Conservation (phyloP, 2,888 invertebrate species). For the Euzetes globulus region DNA sequence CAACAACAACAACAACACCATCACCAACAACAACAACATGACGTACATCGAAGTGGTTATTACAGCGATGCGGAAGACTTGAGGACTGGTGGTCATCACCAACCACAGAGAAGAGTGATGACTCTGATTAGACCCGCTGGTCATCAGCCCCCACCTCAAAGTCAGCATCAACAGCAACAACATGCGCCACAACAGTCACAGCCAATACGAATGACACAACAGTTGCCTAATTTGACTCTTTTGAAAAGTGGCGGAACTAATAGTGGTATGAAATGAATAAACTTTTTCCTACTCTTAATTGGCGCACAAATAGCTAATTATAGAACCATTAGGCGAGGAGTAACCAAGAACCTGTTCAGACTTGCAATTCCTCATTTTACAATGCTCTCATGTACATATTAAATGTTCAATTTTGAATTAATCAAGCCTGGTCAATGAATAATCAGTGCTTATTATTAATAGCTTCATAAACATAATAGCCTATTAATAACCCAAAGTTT, state of each 20-base stretch:
- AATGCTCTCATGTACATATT: no score
- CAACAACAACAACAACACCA: not conserved
- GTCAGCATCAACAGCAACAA: not conserved
- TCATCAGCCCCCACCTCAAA: not conserved
- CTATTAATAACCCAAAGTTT: no score
- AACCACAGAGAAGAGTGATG: not conserved
- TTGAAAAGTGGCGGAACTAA: conserved; percentile 17
- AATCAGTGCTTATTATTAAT: no score
- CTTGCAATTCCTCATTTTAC: no score
- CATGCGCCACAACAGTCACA: not conserved
- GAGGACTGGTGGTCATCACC: not conserved
- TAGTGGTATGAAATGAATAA: not conserved
- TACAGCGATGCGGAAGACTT: conserved; percentile 14
- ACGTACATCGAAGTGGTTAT: conserved; percentile 3
- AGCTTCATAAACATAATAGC: no score
- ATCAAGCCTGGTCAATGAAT: no score
- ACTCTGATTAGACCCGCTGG: conserved; percentile 10
- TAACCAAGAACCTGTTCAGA: no score
- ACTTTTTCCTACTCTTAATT: not conserved
- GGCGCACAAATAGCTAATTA: no score
- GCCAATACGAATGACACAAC: conserved; percentile 8
- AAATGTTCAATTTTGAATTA: no score
- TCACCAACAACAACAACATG: not conserved
- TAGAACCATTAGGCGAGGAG: no score
- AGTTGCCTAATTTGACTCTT: conserved; percentile 6